phyloP scores from a whole-genome alignment of 2,888 invertebrate genomes.

The Stenotaenia linearis region DNA sequence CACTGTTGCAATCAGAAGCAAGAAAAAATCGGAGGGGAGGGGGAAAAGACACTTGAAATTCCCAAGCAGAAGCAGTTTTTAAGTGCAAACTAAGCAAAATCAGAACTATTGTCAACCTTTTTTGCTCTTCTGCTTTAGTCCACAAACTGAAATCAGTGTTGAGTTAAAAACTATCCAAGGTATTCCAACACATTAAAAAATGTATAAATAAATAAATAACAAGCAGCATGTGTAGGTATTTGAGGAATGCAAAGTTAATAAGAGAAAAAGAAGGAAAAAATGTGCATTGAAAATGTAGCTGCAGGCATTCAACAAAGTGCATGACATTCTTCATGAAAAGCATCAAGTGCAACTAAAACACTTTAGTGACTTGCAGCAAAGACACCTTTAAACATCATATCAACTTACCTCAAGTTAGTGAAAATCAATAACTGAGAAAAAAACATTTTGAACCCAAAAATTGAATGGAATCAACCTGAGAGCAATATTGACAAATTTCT shows the following conservation, averaged over 20 bases:
- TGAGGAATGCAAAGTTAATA: not conserved
- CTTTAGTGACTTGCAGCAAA: not conserved
- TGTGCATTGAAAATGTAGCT: not conserved
- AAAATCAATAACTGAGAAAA: too few species aligned
- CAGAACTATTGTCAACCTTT: not conserved
- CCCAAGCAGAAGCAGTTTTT: not conserved
- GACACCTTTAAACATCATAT: not conserved
- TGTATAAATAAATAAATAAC: not conserved
- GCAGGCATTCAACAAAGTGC: not conserved
- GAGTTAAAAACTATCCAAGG: not conserved
- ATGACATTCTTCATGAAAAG: not conserved
- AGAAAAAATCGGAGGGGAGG: not conserved
- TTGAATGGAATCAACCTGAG: too few species aligned
- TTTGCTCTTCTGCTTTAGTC: not conserved
- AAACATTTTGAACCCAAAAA: too few species aligned
- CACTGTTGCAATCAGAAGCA: not conserved
- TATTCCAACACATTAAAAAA: not conserved
- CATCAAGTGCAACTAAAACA: not conserved
- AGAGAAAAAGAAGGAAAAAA: not conserved
- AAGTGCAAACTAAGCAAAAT: not conserved
- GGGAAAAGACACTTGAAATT: not conserved
- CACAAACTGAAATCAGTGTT: not conserved
- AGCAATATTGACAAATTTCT: too few species aligned
- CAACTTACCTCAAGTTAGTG: not conserved
- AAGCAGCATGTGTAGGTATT: not conserved